These are phyloP conservation scores for Hartigia nigra DNA, from an alignment of 2,888 invertebrate species.

Conservation along the genomic window DNA sequence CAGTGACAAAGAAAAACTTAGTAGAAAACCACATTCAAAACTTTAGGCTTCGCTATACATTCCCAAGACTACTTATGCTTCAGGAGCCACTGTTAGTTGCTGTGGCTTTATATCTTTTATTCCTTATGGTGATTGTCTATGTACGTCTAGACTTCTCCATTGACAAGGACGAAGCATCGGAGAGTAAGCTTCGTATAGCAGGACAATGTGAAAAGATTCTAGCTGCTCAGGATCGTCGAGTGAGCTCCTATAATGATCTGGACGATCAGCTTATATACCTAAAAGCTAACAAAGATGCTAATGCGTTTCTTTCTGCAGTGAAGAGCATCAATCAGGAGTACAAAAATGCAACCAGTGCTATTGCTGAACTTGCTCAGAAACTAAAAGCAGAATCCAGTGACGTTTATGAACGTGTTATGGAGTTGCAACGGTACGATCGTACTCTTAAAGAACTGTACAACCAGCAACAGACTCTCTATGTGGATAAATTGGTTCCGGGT, in stretches of 20 bases:
- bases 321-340: conserved; percentile 73
- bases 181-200: conserved; percentile 64
- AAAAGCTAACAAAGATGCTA: conserved; percentile 72
- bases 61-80: conserved; percentile 86
- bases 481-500: conserved; percentile 73
- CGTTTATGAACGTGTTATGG: conserved; percentile 71
- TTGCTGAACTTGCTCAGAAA: conserved; percentile 68
- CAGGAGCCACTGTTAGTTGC: conserved; percentile 94
- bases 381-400: conserved; percentile 73
- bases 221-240: conserved; percentile 71
- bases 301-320: conserved; percentile 65
- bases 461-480: conserved; percentile 68
- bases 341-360: conserved; percentile 69
- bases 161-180: conserved; percentile 74
- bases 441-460: conserved; percentile 64
- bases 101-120: conserved; percentile 88
- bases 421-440: conserved; percentile 72
- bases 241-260: conserved; percentile 71
- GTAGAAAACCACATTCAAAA: conserved; percentile 97
- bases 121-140: conserved; percentile 91
- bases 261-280: conserved; percentile 72
- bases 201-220: conserved; percentile 70
- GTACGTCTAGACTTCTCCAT: conserved; percentile 97
- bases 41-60: conserved; percentile 90
- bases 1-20: conserved; percentile 84